Evolutionary conservation across 2,888 invertebrate genomes (phyloP), one percentile per base, ranked within the genome.

Genomic region (Drosophila pseudotalamancana): DNA sequence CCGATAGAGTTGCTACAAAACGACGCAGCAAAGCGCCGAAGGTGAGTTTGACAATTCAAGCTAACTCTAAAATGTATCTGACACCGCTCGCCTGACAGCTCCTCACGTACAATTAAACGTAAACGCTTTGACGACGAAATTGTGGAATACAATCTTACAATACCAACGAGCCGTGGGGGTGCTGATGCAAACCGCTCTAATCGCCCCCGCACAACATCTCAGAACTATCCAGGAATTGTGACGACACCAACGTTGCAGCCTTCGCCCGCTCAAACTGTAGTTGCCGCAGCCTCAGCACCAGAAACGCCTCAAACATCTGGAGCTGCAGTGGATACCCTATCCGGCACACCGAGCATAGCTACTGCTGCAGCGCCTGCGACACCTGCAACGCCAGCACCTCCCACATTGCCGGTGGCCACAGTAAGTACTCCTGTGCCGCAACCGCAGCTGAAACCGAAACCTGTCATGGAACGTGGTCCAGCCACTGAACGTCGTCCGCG

Each of bases 121-220:
- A 95, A 97, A 84, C 96, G 98, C 81, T 99, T 99, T 92, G 99
- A 99, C 90, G 99, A 99, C 93, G 99, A 99, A 92, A 92, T 99
- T 59, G 98, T 99, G 0, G 98, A 99, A 57, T 97, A 97, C 76
- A 97, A 97, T 90, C 92, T 96, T 59, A 94, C 95, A 46, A 91
- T 94, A 79, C 94, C 94, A 31, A 72, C 75, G 12, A 89, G 76
- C 19, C 88, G 84, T 32, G 54, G 88, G 5, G 87, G 88, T 6
- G 65, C 84, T 3, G 90, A 90, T 59, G 76, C 81, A 4, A 87
- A 67, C 29, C 87, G 91, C 18, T 66, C 77, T 1, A 90, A 81
- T 12, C 83, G 91, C 11, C 92, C 93, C 0, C 93, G 93, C 54
- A 92, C 93, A 3, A 90, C 92, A 46, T 92, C 93, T 0, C 94